A percentile compares a stretch with the other conserved stretches of the same genome.
Conservation (phyloP, 2,888 invertebrate genomes). For the Seladonia tumulorum region DNA sequence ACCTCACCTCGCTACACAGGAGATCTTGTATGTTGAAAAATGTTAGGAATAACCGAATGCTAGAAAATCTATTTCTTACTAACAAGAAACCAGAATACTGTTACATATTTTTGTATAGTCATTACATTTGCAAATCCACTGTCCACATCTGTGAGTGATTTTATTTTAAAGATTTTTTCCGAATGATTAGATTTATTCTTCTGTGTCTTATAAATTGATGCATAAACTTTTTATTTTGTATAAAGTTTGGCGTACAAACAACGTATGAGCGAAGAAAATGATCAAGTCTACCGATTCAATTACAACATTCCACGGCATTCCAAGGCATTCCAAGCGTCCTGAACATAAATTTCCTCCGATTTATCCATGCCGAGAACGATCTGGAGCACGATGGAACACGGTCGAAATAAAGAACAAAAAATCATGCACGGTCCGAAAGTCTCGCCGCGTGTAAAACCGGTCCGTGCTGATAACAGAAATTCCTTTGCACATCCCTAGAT, state of each 20-base stretch:
- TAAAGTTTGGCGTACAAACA: background rate
- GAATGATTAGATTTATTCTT: background rate
- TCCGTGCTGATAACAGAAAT: constrained; percentile 50
- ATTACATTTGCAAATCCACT: background rate
- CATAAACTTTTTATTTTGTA: background rate
- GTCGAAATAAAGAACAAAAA: background rate
- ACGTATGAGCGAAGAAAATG: background rate
- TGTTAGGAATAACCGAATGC: background rate
- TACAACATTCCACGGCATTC: background rate
- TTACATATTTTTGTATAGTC: background rate
- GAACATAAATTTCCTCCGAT: background rate
- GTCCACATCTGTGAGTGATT: background rate
- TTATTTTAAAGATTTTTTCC: background rate
- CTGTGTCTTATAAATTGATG: no score
- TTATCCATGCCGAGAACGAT: background rate
- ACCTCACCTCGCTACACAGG: constrained; percentile 14
- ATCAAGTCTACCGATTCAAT: background rate
- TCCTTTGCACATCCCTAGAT: constrained; percentile 51
- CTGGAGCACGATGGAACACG: background rate
- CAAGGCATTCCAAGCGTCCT: background rate
- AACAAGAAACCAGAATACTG: background rate
- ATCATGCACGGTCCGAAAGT: background rate
- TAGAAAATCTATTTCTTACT: background rate
- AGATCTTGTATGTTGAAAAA: background rate
- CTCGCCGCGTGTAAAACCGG: constrained; percentile 13